A percentile compares a stretch with the other conserved stretches of the same genome.
Conservation (phyloP, 2,888 invertebrate genomes). For the Hirtodrosophila trivittata region DNA sequence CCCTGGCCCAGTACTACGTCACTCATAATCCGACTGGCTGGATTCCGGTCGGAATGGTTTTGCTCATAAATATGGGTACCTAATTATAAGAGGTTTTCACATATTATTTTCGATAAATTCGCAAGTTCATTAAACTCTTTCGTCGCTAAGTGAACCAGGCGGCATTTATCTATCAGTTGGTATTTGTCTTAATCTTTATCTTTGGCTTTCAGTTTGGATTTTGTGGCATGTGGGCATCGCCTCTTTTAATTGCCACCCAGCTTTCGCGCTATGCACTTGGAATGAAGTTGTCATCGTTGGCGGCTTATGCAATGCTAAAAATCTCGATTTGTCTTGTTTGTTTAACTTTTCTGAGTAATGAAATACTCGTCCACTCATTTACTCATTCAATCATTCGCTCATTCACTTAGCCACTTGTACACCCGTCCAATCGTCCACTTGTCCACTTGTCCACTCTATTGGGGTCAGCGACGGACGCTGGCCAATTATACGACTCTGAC, state of each 20-base stretch:
- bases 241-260: constrained; percentile 38
- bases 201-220: constrained; percentile 21
- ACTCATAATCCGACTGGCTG: constrained; percentile 21
- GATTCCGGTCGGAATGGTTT: not conserved
- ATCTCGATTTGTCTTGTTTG: constrained; percentile 57
- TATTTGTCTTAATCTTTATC: constrained; percentile 6
- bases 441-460: constrained; percentile 21
- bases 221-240: constrained; percentile 49
- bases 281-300: constrained; percentile 53
- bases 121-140: constrained; percentile 71
- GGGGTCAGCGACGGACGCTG: constrained; percentile 62
- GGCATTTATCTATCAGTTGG: constrained; percentile 19
- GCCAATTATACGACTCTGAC: constrained; percentile 55
- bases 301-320: constrained; percentile 68
- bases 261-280: constrained; percentile 53
- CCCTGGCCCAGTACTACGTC: constrained; percentile 37
- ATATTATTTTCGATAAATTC: constrained; percentile 72
- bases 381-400: not conserved
- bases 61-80: constrained; percentile 50
- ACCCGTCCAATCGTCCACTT: no score
- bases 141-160: constrained; percentile 37
- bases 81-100: constrained; percentile 63
- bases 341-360: constrained; percentile 13
- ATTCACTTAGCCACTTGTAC: no score
- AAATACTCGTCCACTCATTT: not conserved